Evolutionary conservation across 2,797 vertebrate species (phyloP), one percentile per base, ranked within the genome.

Genomic region (Pangasius djambal): DNA sequence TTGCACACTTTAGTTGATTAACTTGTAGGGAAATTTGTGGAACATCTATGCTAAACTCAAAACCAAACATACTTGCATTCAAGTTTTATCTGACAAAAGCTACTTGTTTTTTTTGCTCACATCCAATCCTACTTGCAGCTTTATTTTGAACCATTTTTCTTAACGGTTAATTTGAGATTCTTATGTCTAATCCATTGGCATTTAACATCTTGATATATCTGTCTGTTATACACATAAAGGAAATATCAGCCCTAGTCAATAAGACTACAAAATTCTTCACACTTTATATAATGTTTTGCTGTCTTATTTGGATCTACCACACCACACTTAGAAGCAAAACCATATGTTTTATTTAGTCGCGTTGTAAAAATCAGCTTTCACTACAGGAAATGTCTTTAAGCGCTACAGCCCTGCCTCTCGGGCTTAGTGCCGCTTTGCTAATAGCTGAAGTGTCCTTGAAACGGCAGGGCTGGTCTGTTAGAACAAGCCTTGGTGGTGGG

Each of bases 401-500:
- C 52, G 4, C 37, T 75, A 40, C n/a, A 59, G 63, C 18, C 25
- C 16, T 89, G 69, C 40, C 77, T 86, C 5, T 50, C 12, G 9
- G 67, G 79, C 50, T 83, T 50, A 52, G 61, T 74, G 31, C 55
- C 74, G 16, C 63, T 65, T 52, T 40, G 65, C 75, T 74, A 83
- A 87, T 85, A 15, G 61, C 50, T 22, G 74, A 50, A 79, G 75
- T 67, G 78, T 88, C 87, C 89, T 92, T 88, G 92, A 90, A 82
- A 83, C 16, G 92, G 95, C 93, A 95, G 89, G 10, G 52, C 22
- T 86, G 74, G 52, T 74, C n/a, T 86, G 57, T 87, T 78, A 16
- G 75, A 89, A 83, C 72, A 81, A 90, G 88, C 67, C 74, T 79
- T 48, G 85, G 25, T 37, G 70, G 75, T 25, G 59, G 20, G 40